Evolutionary conservation across 2,797 vertebrate species (phyloP), one percentile per base, ranked within the genome.

Genomic region (Poecilia picta): DNA sequence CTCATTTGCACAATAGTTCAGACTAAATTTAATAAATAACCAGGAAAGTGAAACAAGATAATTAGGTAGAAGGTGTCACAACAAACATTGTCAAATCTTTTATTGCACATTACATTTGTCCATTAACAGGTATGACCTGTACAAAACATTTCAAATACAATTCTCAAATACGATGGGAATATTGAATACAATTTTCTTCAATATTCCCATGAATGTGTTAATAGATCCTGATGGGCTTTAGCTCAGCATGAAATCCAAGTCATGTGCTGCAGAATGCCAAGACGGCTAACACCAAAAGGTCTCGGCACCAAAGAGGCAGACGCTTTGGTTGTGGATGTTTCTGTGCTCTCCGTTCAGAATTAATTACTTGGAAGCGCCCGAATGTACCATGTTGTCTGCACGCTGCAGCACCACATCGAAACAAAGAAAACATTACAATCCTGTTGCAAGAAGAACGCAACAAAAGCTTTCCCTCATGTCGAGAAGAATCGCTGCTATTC

Each of bases 191-290:
- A 41, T 41, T 41, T 51, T 57, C 31, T 31, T 68, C 75, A 15
- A 76, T 73, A 31, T 81, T 41, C 47, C 36, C 45, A 41, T 41
- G 73, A 72, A 43, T 46, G 74, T 45, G n/a, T 46, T 36, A 11
- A 53, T 55, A 53, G 68, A 66, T 74, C n/a, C 39, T n/a, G 51
- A 77, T 1, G 2, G 33, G 33, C 49, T 13, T 68, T 41, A 68
- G 72, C 23, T 46, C 49, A 43, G 43, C 23, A 31, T 74, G 12
- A 79, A 87, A 81, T 82, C 84, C 41, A 57, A 81, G 51, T 80
- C 82, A 84, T 76, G 68, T 28, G 68, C 68, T 46, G 13, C 68
- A 45, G 68, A 46, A 71, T 16, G 68, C 41, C 3, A 28, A 6
- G 39, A 70, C 66, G 4, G 23, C 12, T n/a, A 45, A 45, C 41